Conservation (phyloP, 2,113 vertebrate genomes). For the Onychostruthus taczanowskii region DNA sequence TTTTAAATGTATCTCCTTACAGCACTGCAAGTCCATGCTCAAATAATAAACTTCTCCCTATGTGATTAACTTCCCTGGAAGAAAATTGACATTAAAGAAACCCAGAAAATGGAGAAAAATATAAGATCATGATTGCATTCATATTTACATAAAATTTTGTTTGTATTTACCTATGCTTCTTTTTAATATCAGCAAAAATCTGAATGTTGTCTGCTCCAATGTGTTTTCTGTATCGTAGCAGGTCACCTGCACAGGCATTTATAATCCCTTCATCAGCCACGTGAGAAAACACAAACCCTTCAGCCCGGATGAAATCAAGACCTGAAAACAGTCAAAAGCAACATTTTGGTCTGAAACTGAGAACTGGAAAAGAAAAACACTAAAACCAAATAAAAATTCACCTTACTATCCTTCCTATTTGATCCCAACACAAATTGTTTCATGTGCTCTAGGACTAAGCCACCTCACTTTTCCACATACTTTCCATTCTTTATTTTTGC, state of each 20-base stretch:
- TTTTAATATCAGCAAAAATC: constrained; percentile 90
- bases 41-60: background rate
- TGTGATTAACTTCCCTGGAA: background rate
- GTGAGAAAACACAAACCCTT: constrained; percentile 83
- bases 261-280: constrained; percentile 84
- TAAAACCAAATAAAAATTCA: background rate
- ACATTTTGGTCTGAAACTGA: background rate
- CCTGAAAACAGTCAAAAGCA: constrained; percentile 49
- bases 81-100: background rate
- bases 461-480: background rate
- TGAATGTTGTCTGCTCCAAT: constrained; percentile 83
- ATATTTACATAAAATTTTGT: background rate
- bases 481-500: background rate
- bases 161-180: constrained; percentile 85
- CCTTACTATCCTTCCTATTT: background rate
- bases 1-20: background rate
- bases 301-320: constrained; percentile 81
- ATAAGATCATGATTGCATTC: background rate
- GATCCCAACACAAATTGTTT: background rate
- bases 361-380: background rate
- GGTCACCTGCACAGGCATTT: constrained; percentile 78
- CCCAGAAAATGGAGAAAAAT: background rate
- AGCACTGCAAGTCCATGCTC: background rate
- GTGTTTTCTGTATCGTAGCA: constrained; percentile 81
- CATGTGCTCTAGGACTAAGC: background rate